phyloP scores from a whole-genome alignment of 2,888 invertebrate genomes.

The Osmoderma eremita region DNA sequence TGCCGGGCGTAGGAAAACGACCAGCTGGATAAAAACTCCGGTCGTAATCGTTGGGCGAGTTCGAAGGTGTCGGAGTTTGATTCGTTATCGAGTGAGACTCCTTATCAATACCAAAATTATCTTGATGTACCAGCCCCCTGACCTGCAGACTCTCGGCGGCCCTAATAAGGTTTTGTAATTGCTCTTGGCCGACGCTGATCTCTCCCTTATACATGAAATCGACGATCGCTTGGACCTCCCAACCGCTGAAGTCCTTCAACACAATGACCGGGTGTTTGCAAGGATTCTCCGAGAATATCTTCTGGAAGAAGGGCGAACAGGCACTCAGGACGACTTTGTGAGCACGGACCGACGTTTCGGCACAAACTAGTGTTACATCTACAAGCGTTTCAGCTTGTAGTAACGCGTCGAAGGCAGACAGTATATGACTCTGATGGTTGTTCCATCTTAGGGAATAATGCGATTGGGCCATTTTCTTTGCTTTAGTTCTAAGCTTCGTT shows the following conservation, averaged over 20 bases:
- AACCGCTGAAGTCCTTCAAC: slow-evolving; percentile 87
- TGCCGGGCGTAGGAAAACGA: slow-evolving; percentile 60
- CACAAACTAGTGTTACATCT: slow-evolving; percentile 90
- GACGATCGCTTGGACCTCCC: slow-evolving; percentile 89
- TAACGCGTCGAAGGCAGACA: slow-evolving; percentile 88
- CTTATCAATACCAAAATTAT: slow-evolving; percentile 61
- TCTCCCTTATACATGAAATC: slow-evolving; percentile 96
- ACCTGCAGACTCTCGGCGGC: slow-evolving; percentile 90
- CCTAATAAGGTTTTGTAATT: slow-evolving; percentile 83
- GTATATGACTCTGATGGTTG: slow-evolving; percentile 90
- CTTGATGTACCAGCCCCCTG: slow-evolving; percentile 75
- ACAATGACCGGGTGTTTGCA: slow-evolving; percentile 95
- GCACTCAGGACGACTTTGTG: slow-evolving; percentile 93
- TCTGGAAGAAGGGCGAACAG: slow-evolving; percentile 87
- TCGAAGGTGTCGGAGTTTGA: slow-evolving; percentile 63
- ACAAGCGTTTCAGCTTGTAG: slow-evolving; percentile 87
- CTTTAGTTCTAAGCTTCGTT: slow-evolving; percentile 45
- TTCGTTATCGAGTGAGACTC: slow-evolving; percentile 58
- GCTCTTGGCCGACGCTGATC: slow-evolving; percentile 87
- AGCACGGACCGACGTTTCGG: slow-evolving; percentile 85
- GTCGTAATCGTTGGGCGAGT: slow-evolving; percentile 64
- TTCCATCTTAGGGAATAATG: slow-evolving; percentile 94
- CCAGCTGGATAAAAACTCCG: slow-evolving; percentile 54
- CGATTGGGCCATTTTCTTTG: slow-evolving; percentile 69
- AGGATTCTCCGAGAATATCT: slow-evolving; percentile 89